Conservation (phyloP, 1,140 invertebrate genomes). For the Babylonia areolata region DNA sequence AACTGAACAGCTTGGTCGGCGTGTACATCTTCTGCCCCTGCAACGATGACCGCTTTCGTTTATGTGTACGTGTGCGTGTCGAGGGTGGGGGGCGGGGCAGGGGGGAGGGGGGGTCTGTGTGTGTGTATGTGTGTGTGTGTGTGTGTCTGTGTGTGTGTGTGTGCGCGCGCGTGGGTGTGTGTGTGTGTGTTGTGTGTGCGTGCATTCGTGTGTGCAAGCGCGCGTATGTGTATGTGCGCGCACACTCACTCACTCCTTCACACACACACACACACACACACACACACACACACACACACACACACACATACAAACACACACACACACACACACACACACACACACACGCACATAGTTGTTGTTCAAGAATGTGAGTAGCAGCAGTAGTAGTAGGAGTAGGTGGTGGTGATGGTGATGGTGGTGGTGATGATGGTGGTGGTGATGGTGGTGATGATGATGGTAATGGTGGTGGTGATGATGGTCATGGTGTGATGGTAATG, state of each 20-base stretch:
- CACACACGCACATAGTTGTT: conserved; percentile 7
- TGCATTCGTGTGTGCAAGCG: no score
- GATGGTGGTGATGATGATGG: neutral
- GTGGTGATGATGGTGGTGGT: neutral
- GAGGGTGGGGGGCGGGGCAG: no score
- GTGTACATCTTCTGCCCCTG: conserved; percentile 2
- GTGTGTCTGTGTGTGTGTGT: no score
- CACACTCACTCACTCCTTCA: neutral
- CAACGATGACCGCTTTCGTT: neutral
- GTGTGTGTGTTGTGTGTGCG: no score
- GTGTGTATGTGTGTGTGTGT: no score
- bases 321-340: conserved; percentile 18
- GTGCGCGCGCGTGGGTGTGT: no score
- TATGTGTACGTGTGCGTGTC: no score
- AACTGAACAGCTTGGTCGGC: conserved; percentile 34
- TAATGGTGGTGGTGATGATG: neutral
- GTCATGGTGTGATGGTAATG: no score
- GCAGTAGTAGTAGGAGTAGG: no score
- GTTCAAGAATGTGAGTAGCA: neutral
- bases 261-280: conserved; percentile 4
- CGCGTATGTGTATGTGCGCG: neutral
- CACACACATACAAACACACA: conserved; percentile 13
- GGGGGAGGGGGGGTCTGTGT: no score
- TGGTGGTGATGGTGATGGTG: neutral
- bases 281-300: conserved; percentile 25